Base-by-base conservation (phyloP, 2,797 vertebrate species). In the Danio jaintianensis region DNA sequence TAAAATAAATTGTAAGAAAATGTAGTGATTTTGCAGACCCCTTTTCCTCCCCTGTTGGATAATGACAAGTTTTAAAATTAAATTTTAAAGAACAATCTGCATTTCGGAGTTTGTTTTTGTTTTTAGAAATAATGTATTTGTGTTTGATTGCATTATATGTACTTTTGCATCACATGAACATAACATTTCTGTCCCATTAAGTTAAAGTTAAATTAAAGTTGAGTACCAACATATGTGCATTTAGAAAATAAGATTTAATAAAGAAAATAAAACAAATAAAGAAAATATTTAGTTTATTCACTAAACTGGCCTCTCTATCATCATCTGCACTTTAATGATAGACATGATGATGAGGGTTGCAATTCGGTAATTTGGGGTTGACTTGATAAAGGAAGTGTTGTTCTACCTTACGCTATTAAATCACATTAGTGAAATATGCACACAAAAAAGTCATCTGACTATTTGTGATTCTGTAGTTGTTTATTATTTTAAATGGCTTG, bases 21-120 rank as follows among this genome's bases (percentile, higher is more conserved):
- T 83, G 81, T 79, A 82, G 87, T 90, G 90, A 84, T 89, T 91
- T 92, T 86, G 20, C 82, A 84, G 77, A 87, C 81, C 74, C 79
- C 83, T 82, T 78, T 81, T 71, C 74, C 42, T 77, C 69, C 66
- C 79, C 82, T 85, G 88, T 85, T 90, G 87, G 81, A 88, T 80
- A 84, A 89, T 81, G 82, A 78, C 87, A 79, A 56, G 83, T 90
- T 89, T 91, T 91, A 80, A 91, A 91, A 93, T 91, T 91, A 92
- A 93, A 90, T 66, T 87, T 72, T 89, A 80, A 90, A 88, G 85
- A 90, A 87, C 89, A 84, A 90, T 89, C 52, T 40, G 13, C 48
- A 78, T 20, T 55, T 53, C 45, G 36, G n/a, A 20, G 38, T 5
- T 10, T 29, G 29, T 29, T 20, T n/a, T 42, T 62, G 11, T 71